A percentile compares a stretch with the other conserved stretches of the same genome.
Evolutionary conservation across 2,113 vertebrate genomes (phyloP).

Genomic region (Coptodon bakossiorum): DNA sequence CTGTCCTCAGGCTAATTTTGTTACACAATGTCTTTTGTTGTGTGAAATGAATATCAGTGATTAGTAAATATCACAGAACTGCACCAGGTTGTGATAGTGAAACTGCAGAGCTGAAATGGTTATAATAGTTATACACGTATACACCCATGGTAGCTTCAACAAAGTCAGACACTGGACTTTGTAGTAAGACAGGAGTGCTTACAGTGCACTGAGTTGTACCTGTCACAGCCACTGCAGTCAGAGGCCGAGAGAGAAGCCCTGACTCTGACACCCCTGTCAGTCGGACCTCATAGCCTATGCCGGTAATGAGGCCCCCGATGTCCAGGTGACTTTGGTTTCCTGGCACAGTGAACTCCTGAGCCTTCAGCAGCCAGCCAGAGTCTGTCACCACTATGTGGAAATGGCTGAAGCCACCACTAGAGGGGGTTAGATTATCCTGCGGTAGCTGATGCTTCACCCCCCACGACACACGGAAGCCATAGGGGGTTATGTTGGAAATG

Average conservation of each 20-base stretch:
- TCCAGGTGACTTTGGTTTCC: conserved; percentile 70
- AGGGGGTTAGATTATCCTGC: conserved; percentile 39
- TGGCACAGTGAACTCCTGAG: conserved; percentile 74
- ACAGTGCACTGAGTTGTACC: conserved; percentile 71
- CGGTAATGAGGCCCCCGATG: conserved; percentile 75
- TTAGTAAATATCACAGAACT: background rate
- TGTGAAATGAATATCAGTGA: background rate
- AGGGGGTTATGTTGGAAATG: conserved; percentile 85
- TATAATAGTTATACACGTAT: background rate
- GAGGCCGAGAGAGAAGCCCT: conserved; percentile 84
- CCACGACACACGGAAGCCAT: conserved; percentile 74
- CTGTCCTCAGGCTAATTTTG: background rate
- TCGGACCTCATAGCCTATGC: conserved; percentile 78
- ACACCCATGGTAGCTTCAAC: background rate
- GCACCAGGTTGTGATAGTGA: conserved; percentile 26
- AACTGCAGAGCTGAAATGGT: conserved; percentile 4
- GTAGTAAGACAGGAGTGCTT: conserved; percentile 1
- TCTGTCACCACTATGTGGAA: conserved; percentile 90
- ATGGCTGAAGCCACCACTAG: conserved; percentile 75
- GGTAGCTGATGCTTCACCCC: conserved; percentile 32
- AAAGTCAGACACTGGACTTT: background rate
- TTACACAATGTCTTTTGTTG: background rate
- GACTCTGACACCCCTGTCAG: conserved; percentile 83
- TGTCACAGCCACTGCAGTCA: conserved; percentile 89
- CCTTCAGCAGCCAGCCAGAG: conserved; percentile 92